These are phyloP conservation scores for Notoglanidium macrostoma DNA, from an alignment of 2,797 vertebrate genomes.

Conservation along the genomic window DNA sequence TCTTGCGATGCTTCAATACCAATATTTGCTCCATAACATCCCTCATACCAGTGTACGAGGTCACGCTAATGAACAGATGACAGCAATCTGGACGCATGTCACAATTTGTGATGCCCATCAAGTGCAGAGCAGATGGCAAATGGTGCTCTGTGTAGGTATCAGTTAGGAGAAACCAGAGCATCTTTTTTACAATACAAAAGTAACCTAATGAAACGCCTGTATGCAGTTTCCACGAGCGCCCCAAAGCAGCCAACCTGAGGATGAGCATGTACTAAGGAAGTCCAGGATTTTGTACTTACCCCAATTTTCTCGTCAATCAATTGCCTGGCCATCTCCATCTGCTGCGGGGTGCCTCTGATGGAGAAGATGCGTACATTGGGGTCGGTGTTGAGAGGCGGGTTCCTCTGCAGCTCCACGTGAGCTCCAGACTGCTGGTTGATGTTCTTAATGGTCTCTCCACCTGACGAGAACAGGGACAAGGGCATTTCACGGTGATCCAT, in stretches of 20 bases:
- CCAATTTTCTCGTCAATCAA: slow-evolving; percentile 99
- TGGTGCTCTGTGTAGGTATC: not conserved
- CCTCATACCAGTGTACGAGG: not conserved
- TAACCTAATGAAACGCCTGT: not conserved
- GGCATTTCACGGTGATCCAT: too few relatives aligned
- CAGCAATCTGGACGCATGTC: not conserved
- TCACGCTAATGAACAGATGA: not conserved
- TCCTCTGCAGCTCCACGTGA: slow-evolving; percentile 95
- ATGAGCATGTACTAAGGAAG: not conserved
- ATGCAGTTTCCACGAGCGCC: not conserved
- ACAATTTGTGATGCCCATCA: not conserved
- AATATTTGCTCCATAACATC: not conserved
- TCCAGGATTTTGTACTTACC: slow-evolving; percentile 69
- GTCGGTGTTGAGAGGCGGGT: slow-evolving; percentile 94
- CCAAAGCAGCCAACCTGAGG: not conserved
- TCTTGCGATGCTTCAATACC: not conserved
- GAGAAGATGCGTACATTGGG: slow-evolving; percentile 93
- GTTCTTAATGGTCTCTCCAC: slow-evolving; percentile 97
- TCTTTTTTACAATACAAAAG: not conserved
- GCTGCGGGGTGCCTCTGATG: slow-evolving; percentile 91
- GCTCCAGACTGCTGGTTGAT: slow-evolving; percentile 98
- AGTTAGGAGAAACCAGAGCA: not conserved
- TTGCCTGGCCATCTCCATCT: slow-evolving; percentile 93
- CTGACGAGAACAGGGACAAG: slow-evolving; percentile 66
- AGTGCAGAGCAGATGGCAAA: not conserved